Base-by-base conservation (phyloP, 2,797 vertebrate species). In the Poecilia wingei region DNA sequence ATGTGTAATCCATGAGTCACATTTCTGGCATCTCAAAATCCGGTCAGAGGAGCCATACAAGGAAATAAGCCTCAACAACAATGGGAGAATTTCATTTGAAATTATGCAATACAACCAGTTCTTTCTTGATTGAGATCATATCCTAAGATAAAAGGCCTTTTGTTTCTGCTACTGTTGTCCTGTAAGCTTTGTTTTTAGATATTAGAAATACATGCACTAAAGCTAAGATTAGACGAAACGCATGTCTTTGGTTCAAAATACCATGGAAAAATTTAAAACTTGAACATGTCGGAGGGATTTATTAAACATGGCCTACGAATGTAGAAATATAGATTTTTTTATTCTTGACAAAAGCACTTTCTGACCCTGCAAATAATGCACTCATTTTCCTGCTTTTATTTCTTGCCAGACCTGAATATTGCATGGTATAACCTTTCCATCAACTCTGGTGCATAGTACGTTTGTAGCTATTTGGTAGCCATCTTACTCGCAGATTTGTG, bases 1-100 rank as follows among this genome's bases (percentile, higher is more conserved):
- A 64, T 66, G 75, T 41, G 46, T 68, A 39, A 51, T 28, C 33
- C 33, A 20, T 41, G 70, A 79, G 53, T 78, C 36, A 79, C 28
- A 5, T 73, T 41, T 43, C 10, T 59, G 77, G 47, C 25, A 6
- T 69, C 25, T 59, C 22, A n/a, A 6, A 72, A 64, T 72, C 70
- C 43, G 25, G 57, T 81, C 12, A 3, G 28, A 55, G 18, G 4
- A 51, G 46, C 33, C 28, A 14, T 47, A 47, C 41, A 31, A 36
- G 13, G 8, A 61, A 74, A 61, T 28, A 41, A n/a, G 18, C n/a
- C 31, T 47, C 14, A 3, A 43, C 14, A 3, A 43, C n/a, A 51
- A 76, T 69, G 33, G 20, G 2, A 36, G 10, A 53, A 55, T 55
- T 57, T 14, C 1, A 41, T n/a, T 14, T 69, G 66, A n/a, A 69